Evolutionary conservation across 2,113 vertebrate genomes (phyloP).

Genomic region (Mormoops blainvillei): DNA sequence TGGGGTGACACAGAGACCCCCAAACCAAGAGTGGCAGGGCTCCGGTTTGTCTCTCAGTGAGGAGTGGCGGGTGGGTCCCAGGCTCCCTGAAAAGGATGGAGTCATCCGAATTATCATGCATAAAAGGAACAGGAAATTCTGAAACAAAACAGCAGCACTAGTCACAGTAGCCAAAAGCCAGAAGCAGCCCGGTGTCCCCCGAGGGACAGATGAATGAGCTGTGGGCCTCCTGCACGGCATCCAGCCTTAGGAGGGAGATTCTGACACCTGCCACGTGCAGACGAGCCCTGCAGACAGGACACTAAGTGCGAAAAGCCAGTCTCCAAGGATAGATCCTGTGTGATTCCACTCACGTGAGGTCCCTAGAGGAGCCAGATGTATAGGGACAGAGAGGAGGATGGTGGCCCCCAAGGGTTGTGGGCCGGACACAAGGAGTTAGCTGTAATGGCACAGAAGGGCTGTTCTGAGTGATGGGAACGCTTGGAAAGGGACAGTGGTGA

Average conservation of each 20-base stretch:
- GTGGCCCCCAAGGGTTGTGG: neutral
- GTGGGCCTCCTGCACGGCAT: neutral
- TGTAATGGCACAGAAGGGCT: too few relatives aligned
- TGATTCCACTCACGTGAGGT: rapidly evolving
- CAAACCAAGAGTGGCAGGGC: neutral
- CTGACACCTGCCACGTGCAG: rapidly evolving
- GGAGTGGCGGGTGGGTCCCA: neutral
- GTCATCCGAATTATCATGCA: neutral
- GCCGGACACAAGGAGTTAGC: neutral
- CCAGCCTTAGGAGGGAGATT: neutral
- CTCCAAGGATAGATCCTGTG: neutral
- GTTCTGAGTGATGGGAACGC: neutral
- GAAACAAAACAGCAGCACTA: neutral
- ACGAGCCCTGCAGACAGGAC: neutral
- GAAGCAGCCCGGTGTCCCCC: too few relatives aligned
- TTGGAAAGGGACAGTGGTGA: neutral
- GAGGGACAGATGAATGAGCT: neutral
- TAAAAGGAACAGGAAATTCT: neutral
- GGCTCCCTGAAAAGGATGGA: neutral
- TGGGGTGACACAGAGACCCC: neutral
- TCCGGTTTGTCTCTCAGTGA: neutral
- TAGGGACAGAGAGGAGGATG: neutral
- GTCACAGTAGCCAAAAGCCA: neutral
- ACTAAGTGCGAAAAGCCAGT: neutral
- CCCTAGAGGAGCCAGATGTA: too few relatives aligned